Percentiles rank a stretch among this genome's conserved stretches.
These are phyloP conservation scores for Doris montereyensis DNA, from an alignment of 2,888 invertebrate species.

Conservation along the genomic window DNA sequence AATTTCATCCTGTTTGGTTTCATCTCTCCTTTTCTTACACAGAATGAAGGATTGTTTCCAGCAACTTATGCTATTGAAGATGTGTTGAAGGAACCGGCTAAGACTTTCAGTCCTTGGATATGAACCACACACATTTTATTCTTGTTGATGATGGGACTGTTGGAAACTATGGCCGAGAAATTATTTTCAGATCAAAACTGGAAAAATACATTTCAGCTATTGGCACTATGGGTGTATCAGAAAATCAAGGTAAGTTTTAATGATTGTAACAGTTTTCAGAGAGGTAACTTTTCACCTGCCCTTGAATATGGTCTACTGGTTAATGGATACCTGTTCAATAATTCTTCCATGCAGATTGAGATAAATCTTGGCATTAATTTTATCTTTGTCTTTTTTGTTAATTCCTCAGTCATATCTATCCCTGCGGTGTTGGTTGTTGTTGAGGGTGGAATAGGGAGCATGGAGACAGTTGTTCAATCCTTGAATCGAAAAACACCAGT, in stretches of 20 bases:
- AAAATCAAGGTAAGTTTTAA: constrained; percentile 53
- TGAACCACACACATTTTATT: constrained; percentile 72
- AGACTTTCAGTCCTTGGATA: constrained; percentile 65
- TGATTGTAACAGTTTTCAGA: not conserved
- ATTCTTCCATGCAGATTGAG: no score
- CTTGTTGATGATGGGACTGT: constrained; percentile 71
- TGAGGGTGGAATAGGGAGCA: constrained; percentile 95
- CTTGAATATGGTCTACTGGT: no score
- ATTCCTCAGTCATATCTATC: constrained; percentile 60
- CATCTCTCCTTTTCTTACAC: not conserved
- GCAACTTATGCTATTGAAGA: constrained; percentile 64
- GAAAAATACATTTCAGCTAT: constrained; percentile 63
- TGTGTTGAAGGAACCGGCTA: constrained; percentile 42
- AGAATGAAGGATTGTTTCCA: constrained; percentile 64
- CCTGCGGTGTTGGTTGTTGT: constrained; percentile 97
- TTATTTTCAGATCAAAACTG: constrained; percentile 62
- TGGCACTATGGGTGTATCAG: constrained; percentile 58
- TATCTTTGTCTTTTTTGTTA: not conserved
- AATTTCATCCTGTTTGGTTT: not conserved
- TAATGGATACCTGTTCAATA: no score
- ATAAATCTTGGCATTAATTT: no score
- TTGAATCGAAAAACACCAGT: constrained; percentile 65
- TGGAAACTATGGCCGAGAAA: constrained; percentile 66
- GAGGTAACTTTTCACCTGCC: no score
- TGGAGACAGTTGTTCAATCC: constrained; percentile 64